A percentile compares a stretch with the other conserved stretches of the same genome.
Evolutionary conservation across 2,888 invertebrate genomes (phyloP).

Genomic region (Drosophila colorata): DNA sequence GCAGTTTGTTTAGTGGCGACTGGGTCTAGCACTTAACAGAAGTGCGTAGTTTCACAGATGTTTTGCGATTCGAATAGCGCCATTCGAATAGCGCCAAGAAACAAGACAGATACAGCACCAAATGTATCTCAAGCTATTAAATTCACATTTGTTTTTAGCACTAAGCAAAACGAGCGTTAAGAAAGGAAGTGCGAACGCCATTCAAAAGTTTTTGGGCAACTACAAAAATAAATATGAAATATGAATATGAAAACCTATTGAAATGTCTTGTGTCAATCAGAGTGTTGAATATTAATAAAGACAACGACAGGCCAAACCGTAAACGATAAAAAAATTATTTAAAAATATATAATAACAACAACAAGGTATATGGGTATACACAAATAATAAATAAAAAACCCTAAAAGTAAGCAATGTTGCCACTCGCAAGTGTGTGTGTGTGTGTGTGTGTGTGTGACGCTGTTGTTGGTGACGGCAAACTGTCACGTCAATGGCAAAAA

Average conservation of each 20-base stretch:
- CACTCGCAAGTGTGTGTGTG: slow-evolving; percentile 16
- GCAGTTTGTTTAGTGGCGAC: not conserved
- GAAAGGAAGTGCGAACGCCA: slow-evolving; percentile 32
- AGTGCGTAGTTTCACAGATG: slow-evolving; percentile 1
- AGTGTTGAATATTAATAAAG: slow-evolving; percentile 49
- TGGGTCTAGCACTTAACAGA: not conserved
- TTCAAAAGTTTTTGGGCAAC: not conserved
- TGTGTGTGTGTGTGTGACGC: slow-evolving; percentile 15
- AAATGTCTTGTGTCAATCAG: slow-evolving; percentile 45
- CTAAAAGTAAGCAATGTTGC: slow-evolving; percentile 42
- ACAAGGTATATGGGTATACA: slow-evolving; percentile 11
- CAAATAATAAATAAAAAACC: slow-evolving; percentile 12
- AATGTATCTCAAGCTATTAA: slow-evolving; percentile 13
- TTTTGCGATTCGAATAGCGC: not conserved
- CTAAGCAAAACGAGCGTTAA: not conserved
- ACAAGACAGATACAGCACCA: not conserved
- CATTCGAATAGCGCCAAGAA: not conserved
- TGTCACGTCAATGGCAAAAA: slow-evolving; percentile 77
- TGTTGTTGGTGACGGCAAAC: slow-evolving; percentile 34
- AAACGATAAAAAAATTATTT: slow-evolving; percentile 49
- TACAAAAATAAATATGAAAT: not conserved
- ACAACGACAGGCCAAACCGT: slow-evolving; percentile 25
- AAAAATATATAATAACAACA: slow-evolving; percentile 13
- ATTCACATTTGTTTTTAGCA: slow-evolving; percentile 19
- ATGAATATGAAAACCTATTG: not conserved